phyloP scores from a whole-genome alignment of 2,113 vertebrate genomes.

The Microcebus griseorufus region DNA sequence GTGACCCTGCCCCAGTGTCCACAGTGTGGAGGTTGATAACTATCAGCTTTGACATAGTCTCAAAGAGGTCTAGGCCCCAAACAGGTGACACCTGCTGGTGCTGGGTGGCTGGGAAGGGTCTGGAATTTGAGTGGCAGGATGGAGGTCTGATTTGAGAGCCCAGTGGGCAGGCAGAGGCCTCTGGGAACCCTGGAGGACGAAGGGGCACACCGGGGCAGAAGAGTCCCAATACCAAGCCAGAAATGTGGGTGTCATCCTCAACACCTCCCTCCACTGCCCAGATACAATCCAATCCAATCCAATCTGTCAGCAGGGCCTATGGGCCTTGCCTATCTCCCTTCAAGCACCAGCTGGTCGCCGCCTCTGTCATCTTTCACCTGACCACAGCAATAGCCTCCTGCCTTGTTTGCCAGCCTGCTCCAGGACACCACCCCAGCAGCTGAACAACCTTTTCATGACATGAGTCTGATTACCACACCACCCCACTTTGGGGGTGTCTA shows the following conservation, averaged over 20 bases:
- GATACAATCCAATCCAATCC: not conserved
- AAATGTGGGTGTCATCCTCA: not conserved
- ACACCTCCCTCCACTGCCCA: not conserved
- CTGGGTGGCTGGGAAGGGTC: no score
- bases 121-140: not conserved
- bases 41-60: not conserved
- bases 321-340: not conserved
- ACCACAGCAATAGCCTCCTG: not conserved
- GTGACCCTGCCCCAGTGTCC: not conserved
- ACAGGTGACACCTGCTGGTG: fast-evolving
- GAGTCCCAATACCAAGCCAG: not conserved
- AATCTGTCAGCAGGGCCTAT: not conserved
- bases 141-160: not conserved
- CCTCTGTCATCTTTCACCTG: not conserved
- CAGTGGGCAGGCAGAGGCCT: not conserved
- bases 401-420: not conserved
- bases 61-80: not conserved
- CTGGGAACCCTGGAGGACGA: not conserved
- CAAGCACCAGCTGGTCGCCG: not conserved
- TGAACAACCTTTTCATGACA: not conserved
- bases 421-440: not conserved
- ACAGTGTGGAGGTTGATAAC: not conserved
- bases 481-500: not conserved
- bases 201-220: not conserved
- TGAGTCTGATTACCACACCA: not conserved